phyloP scores from a whole-genome alignment of 2,797 vertebrate genomes.

The Tolypeutes matacus region DNA sequence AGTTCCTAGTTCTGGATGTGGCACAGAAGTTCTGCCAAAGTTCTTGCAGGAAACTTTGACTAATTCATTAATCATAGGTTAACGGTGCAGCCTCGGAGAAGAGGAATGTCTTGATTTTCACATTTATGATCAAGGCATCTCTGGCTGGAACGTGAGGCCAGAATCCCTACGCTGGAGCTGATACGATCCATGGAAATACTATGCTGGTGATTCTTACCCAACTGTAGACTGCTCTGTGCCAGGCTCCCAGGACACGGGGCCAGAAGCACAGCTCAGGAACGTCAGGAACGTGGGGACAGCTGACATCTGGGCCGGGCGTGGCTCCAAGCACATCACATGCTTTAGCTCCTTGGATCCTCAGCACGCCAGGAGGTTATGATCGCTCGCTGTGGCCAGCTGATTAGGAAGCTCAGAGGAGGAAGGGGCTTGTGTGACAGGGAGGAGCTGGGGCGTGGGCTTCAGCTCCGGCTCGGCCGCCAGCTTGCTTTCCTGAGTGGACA shows the following conservation, averaged over 20 bases:
- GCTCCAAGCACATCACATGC: neutral
- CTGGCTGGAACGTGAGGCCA: neutral
- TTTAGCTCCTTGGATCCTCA: neutral
- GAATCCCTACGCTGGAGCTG: neutral
- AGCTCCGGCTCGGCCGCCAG: neutral
- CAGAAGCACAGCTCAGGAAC: neutral
- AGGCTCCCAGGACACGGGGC: neutral
- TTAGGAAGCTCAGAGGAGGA: neutral
- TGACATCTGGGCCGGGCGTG: no score
- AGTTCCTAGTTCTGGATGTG: constrained; percentile 32
- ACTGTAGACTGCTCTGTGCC: no score
- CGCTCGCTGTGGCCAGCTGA: neutral
- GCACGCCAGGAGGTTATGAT: neutral
- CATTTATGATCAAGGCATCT: neutral
- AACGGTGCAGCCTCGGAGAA: neutral
- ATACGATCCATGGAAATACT: neutral
- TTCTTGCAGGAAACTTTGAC: constrained; percentile 25
- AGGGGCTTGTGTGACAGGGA: neutral
- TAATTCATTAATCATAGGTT: neutral
- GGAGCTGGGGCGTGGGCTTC: neutral
- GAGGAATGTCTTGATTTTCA: neutral
- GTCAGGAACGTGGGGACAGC: neutral
- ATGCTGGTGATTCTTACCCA: neutral
- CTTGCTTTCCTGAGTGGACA: neutral
- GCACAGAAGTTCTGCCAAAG: constrained; percentile 39